Evolutionary conservation across 1,140 invertebrate species (phyloP), one percentile per base, ranked within the genome.

Genomic region (Neodiprion virginianus): DNA sequence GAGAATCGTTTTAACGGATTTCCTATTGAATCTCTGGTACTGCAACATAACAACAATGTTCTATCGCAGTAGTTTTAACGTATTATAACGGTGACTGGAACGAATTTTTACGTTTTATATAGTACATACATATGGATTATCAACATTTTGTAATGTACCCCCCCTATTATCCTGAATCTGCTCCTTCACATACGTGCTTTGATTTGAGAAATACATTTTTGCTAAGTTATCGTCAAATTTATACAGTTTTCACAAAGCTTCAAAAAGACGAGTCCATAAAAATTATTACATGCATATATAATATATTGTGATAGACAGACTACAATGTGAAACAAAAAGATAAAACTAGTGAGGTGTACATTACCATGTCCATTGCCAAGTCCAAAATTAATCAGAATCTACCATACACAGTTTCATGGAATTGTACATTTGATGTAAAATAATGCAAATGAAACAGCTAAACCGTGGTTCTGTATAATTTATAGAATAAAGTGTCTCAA

Each of bases 1-100:
- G 23, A 11, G 67, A 74, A 74, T 76, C 66, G 61, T 69, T 67
- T 73, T 73, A 48, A 47, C 67, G 28, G 48, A 40, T 61, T 28
- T 66, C 72, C 72, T 61, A 71, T 48, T 61, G 53, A 61, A 61
- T 17, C 53, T 61, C 53, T 8, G 53, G n/a, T 61, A 61, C 53
- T 11, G 53, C 53, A 61, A 40, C 7, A 61, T 61, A 14, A 61
- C 53, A 61, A 17, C 8, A 61, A 17, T 61, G n/a, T 61, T 61
- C n/a, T 5, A 61, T 61, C 53, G 53, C 53, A 61, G 53, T 17
- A 61, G 11, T 61, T 61, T 8, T 61, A 61, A 40, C 2, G 28
- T 5, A 40, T 40, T 40, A 40, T 5, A 40, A 40, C 28, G 28
- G 28, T 40, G 28, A 40, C 28, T 40, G 28, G 28, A 40, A 40